Evolutionary conservation across 2,797 vertebrate genomes (phyloP), one percentile per base, ranked within the genome.

Genomic region (Scleropages formosus): DNA sequence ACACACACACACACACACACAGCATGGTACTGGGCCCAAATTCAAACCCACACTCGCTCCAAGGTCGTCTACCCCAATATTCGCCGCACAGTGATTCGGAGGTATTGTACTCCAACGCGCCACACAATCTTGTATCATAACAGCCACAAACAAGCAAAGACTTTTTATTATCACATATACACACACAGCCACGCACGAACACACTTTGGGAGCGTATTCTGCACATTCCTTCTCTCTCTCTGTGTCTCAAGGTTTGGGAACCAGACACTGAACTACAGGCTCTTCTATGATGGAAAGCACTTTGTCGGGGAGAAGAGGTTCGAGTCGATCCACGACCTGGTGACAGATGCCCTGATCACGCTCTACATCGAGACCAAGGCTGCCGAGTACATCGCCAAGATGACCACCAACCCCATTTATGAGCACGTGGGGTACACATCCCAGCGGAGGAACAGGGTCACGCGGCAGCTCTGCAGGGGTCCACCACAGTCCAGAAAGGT

Each of bases 371-470:
- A 99, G 92, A 97, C 95, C 79, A 98, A 98, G 89, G 98, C 98
- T 39, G 95, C 97, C 0, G 96, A 98, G 85, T 99, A 99, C 88
- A 99, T 99, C 66, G 95, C 98, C 79, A 97, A 96, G 89, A 99
- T 99, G 98, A 99, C 97, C 78, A 98, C 95, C 7, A 99, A 99
- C 85, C 97, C 98, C 75, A 99, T 99, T 88, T 99, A 99, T 22
- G 96, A 99, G 80, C 97, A 98, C 78, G 93, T 98, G 12, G 96
- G 96, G 70, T 98, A 98, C 12, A 95, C 95, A 20, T 96, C 96
- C n/a, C 88, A 97, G 75, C 94, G 98, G 77, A 93, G 95, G 87
- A 96, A 97, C 85, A 97, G 96, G 82, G 94, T 94, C 66, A 94
- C 93, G 81, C 92, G 94, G 64, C 89, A 95, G 80, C 88, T 97